Conservation (phyloP, 1,140 invertebrate genomes). For the Galleria mellonella region DNA sequence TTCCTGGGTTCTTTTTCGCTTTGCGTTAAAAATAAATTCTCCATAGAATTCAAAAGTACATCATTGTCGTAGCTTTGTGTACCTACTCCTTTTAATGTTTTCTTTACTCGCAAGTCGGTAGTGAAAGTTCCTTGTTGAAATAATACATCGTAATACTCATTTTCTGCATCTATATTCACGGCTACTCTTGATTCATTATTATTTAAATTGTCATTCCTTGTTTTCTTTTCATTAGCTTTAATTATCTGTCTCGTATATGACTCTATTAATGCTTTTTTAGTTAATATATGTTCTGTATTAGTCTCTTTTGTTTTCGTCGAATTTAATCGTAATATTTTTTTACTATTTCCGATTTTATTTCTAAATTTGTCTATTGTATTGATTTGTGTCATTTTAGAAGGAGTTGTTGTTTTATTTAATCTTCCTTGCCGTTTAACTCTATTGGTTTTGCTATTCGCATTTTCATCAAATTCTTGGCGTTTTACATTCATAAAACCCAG, state of each 20-base stretch:
- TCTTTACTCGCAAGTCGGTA: conserved; percentile 30
- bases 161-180: conserved; percentile 46
- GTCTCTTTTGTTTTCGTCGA: conserved; percentile 13
- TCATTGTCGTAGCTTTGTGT: conserved; percentile 1
- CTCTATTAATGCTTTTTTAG: conserved; percentile 40
- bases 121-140: conserved; percentile 25
- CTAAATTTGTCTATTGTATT: not conserved
- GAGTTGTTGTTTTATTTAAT: not conserved
- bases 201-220: not conserved
- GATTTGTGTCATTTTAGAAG: not conserved
- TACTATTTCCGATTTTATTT: not conserved
- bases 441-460: not conserved
- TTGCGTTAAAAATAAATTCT: conserved; percentile 10
- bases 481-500: too few species aligned
- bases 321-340: not conserved
- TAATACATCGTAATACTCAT: conserved; percentile 38
- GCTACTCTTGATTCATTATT: conserved; percentile 30
- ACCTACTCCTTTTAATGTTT: conserved; percentile 16
- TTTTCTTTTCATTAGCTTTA: conserved; percentile 6
- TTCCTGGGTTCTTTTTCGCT: too few species aligned
- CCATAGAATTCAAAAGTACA: not conserved
- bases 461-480: too few species aligned
- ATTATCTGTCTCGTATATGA: conserved; percentile 21
- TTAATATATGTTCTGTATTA: conserved; percentile 9
- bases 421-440: not conserved